phyloP scores from a whole-genome alignment of 2,113 vertebrate genomes.

The Catagonus wagneri region DNA sequence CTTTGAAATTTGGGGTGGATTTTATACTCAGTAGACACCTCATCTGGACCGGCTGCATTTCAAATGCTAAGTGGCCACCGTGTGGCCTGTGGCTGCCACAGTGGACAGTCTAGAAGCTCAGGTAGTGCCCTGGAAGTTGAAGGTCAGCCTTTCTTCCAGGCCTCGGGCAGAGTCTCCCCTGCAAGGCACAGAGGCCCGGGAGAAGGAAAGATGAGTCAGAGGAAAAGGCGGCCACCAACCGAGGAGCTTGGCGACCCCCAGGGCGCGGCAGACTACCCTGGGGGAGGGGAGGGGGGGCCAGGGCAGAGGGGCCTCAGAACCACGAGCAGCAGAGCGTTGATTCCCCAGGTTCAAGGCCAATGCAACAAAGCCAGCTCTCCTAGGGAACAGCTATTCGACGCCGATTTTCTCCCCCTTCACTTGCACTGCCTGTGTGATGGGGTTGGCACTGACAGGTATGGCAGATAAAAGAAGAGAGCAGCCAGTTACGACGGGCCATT shows the following conservation, averaged over 20 bases:
- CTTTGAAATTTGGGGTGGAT: background rate
- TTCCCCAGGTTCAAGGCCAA: background rate
- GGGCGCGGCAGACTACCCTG: background rate
- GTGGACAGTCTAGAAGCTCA: background rate
- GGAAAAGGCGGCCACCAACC: background rate
- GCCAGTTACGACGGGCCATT: conserved; percentile 27
- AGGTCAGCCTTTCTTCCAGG: background rate
- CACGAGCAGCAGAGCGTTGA: background rate
- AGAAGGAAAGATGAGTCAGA: background rate
- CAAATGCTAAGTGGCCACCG: background rate
- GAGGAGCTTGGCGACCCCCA: background rate
- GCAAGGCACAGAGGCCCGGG: background rate
- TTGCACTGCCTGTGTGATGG: conserved; percentile 37
- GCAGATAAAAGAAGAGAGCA: background rate
- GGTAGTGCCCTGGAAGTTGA: background rate
- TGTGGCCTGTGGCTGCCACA: background rate
- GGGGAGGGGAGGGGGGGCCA: no score
- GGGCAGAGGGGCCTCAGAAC: background rate
- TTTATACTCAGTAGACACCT: background rate
- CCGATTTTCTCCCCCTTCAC: background rate
- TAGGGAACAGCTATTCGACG: background rate
- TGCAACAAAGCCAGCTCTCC: background rate
- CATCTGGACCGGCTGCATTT: background rate
- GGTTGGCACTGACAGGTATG: background rate
- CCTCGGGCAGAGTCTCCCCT: background rate